Evolutionary conservation across 2,888 invertebrate genomes (phyloP), one percentile per base, ranked within the genome.

Genomic region (Watsonalla cultraria): DNA sequence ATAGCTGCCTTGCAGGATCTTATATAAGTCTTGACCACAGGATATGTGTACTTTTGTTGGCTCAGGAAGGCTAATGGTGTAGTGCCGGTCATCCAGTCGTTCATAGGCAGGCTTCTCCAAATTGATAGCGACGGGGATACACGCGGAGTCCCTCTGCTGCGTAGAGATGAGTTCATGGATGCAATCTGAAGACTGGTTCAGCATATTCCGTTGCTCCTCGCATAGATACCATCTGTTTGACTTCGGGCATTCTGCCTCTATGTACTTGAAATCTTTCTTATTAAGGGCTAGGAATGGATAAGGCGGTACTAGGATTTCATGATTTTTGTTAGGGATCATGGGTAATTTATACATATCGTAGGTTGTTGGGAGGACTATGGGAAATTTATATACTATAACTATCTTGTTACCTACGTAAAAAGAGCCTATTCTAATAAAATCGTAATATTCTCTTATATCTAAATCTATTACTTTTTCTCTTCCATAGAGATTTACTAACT

Each of bases 361-460:
- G 7, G 50, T 50, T 7, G 39, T 5, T 5, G 54, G 45, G 7
- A 14, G 45, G 5, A 50, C 33, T 11, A 57, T 53, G 0, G 59
- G 61, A 6, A 59, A 35, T 39, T 57, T 64, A 48, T 47, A 51
- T 8, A 57, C 56, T 50, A 61, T 49, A 11, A 55, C 51, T 56
- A 59, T 56, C 5, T 48, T 13, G 11, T 59, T 53, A 6, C 35
- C 42, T 24, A 13, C 24, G 50, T 55, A 63, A 46, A 55, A 60
- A 7, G 42, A 62, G 2, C 58, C 65, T 51, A 53, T 11, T 33
- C 54, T 63, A 37, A 62, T 57, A 15, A 63, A 52, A 45, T 57
- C 51, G 33, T 48, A 63, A 14, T 58, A 63, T 49, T 63, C 62
- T 52, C 65, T 59, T 35, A 61, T 0, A 37, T 54, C 51, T 47